Evolutionary conservation across 2,888 invertebrate species (phyloP), one percentile per base, ranked within the genome.

Genomic region (Nomada goodeniana): DNA sequence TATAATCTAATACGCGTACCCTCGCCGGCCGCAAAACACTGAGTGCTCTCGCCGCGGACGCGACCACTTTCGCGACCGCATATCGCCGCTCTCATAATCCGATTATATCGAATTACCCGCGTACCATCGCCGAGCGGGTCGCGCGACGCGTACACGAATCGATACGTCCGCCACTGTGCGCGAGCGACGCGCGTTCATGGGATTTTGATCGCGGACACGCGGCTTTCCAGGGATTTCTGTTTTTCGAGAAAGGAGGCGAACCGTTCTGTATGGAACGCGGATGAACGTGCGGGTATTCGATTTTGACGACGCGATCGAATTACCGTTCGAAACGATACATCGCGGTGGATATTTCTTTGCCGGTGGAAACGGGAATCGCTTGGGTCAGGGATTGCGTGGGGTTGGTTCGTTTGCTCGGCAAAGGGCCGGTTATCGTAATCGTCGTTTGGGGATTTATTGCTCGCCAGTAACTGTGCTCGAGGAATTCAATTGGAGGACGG

Each of bases 1-100:
- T 90, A 93, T 93, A 93, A 93, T 93, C 92, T 91, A 93, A 93
- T 93, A 92, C 91, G 89, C 89, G 88, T 89, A 88, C 90, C 91
- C 91, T 87, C 89, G 80, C 57, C 88, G 85, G 86, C 90, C 91
- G 86, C 91, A 90, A 90, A 90, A 91, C 90, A 91, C 90, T 92
- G 92, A 93, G 92, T 92, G 93, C 91, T 93, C 91, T 91, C 88
- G 90, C 93, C 92, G 90, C 92, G 89, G 87, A 89, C 84, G 89
- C 90, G 86, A 89, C 91, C 91, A 90, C 92, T 92, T 92, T 91
- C 87, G 86, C 89, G 89, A 91, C 91, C 92, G 89, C 91, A 90
- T 89, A 91, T 92, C 90, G 87, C 91, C 88, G 88, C 88, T 86
- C 86, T 91, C 91, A 90, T 93, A 93, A 93, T 92, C 90, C 87